Base-by-base conservation (phyloP, 2,888 invertebrate genomes). In the Exephanes ischioxanthus region DNA sequence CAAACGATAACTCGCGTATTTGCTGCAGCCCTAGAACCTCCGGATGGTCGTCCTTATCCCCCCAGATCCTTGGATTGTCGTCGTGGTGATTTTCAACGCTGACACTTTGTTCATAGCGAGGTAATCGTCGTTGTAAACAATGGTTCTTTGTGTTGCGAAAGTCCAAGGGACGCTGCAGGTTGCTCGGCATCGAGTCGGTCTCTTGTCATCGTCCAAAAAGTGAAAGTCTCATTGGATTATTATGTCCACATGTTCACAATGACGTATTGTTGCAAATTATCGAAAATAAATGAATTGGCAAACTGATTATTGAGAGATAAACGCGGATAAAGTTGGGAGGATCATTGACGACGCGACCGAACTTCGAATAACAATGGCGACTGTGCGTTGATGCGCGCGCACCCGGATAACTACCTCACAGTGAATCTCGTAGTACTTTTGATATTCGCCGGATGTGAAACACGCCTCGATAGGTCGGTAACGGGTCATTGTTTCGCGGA, bases 401-500 rank as follows among this genome's bases (percentile, higher is more conserved):
- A 55, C 1, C 26, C 11, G 22, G 11, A 58, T 22, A 19, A 22
- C 22, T 1, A 58, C 26, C 26, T 26, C 14, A 11, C 3, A 19
- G 22, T 58, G 26, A 26, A 11, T 58, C 22, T 22, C 58, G 58
- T 58, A 58, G 58, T 58, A 58, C 58, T 9, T 58, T 26, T 58
- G 7, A 22, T 14, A 58, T 58, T 58, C 22, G 19, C 26, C 58
- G 58, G 26, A 11, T 58, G 58, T 9, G 26, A 58, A 58, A 58
- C 26, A 3, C 22, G 58, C 14, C 58, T 22, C 58, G 9, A 14
- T 58, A 11, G 11, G 26, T n/a, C 37, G 41, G 14, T 45, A 67
- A n/a, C 19, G 7, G 1, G n/a, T 67, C 11, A 37, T 30, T 66
- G 19, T 22, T 67, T n/a, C 16, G 7, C n/a, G 33, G 7, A 9